Evolutionary conservation across 53 echinoderm and acorn worm species (phyloP), one percentile per base, ranked within the genome.

Genomic region (Hippasteria phrygiana): DNA sequence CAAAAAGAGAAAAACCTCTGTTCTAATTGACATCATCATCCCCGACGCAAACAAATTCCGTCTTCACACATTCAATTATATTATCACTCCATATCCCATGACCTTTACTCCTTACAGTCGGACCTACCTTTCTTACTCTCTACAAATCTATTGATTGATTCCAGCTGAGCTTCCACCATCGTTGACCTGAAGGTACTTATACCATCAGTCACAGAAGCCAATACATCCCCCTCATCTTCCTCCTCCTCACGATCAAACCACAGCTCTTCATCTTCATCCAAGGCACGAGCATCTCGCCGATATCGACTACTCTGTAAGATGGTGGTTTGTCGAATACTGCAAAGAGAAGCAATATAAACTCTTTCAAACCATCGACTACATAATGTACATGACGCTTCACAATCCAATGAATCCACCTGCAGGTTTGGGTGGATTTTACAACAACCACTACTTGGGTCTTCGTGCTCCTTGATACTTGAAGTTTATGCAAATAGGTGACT

Each of bases 161-260:
- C 97, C 50, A 97, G 88, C 32, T 97, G 95, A 65, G 81, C 83
- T 1, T 94, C 94, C 34, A 95, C 89, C 91, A 91, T 93, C 47
- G 96, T 78, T 10, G 93, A 90, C 74, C 93, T 81, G 92, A 96
- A 91, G 83, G 90, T 36, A 14, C 65, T 31, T 1, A 65, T 69
- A 62, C 74, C 91, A 47, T 96, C 96, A 2, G 90, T 89, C 41
- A 94, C 78, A 16, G 93, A 72, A 4, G 90, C 94, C 29, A 93
- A 91, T 33, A 93, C 89, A 32, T 99, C 94, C 4, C 72, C 59
- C 11, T 94, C 93, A 11, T 96, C 94, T 0, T 43, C 53, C 46
- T 99, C 99, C 16, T 99, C 99, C 37, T 99, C 99, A 28, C 96
- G 96, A 37, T 99, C 94, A 65, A 99, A 99, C 94, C 96, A 96